phyloP scores from a whole-genome alignment of 2,113 vertebrate species.

The Psittacula cyanocephala region DNA sequence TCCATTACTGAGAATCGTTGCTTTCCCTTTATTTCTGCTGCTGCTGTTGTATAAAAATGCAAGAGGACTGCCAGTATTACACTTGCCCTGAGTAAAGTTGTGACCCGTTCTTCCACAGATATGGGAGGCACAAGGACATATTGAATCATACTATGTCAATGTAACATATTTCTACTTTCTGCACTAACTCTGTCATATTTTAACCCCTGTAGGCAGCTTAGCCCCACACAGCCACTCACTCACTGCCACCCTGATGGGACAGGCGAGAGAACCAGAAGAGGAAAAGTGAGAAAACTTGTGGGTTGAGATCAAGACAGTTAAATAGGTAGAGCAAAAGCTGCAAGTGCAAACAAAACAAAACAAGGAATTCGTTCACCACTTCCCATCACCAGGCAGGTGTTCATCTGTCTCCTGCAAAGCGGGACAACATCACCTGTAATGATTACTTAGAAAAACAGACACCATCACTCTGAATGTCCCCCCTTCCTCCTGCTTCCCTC shows the following conservation, averaged over 20 bases:
- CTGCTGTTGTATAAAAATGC: background rate
- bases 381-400: background rate
- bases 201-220: background rate
- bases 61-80: background rate
- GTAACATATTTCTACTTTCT: background rate
- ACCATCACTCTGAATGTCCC: accelerated
- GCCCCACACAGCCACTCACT: accelerated
- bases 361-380: background rate
- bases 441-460: background rate
- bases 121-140: background rate
- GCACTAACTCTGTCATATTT: background rate
- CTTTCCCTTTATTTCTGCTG: background rate
- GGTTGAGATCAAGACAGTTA: background rate
- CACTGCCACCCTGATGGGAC: accelerated
- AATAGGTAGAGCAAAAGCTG: background rate
- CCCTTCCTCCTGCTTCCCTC: background rate
- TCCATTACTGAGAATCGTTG: background rate
- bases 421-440: accelerated
- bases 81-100: background rate
- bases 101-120: background rate
- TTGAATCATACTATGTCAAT: background rate
- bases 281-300: background rate
- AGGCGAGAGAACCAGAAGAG: background rate
- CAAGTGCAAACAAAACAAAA: background rate
- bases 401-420: background rate